A percentile compares a stretch with the other conserved stretches of the same genome.
phyloP scores from a whole-genome alignment of 30 jellyfish, hydroid and myxozoan genomes.

The Calvadosia cruxmelitensis region DNA sequence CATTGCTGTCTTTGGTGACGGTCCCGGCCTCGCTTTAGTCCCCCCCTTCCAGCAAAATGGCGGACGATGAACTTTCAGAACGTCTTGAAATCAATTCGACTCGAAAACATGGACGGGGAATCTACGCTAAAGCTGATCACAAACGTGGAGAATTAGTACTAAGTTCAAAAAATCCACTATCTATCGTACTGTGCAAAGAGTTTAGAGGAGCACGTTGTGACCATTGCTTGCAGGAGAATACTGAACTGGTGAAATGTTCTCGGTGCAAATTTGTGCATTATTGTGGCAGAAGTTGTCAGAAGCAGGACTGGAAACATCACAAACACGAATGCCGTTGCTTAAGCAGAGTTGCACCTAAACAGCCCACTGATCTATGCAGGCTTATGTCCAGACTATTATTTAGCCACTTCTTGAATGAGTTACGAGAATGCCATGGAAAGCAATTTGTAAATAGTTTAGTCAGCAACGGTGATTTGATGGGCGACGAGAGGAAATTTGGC shows the following conservation, averaged over 20 bases:
- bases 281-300: conserved; percentile 76
- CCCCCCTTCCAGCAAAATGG: background rate
- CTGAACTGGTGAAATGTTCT: conserved; percentile 50
- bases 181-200: conserved; percentile 15
- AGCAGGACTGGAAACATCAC: conserved; percentile 67
- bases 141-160: conserved; percentile 27
- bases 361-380: conserved; percentile 88
- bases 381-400: conserved; percentile 43
- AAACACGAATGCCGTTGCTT: conserved; percentile 78
- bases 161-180: conserved; percentile 26
- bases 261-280: conserved; percentile 56
- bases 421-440: background rate
- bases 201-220: conserved; percentile 47
- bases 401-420: background rate
- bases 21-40: too few relatives aligned
- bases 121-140: conserved; percentile 13
- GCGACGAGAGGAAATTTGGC: background rate
- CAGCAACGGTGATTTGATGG: background rate
- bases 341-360: conserved; percentile 48
- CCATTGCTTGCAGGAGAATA: conserved; percentile 26
- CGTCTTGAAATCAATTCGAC: conserved; percentile 10
- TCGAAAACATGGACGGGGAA: conserved; percentile 50
- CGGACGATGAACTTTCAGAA: conserved; percentile 2
- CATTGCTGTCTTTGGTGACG: too few relatives aligned
- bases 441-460: background rate